Conservation (phyloP, 2,113 vertebrate species). For the Cheirogaleus medius region DNA sequence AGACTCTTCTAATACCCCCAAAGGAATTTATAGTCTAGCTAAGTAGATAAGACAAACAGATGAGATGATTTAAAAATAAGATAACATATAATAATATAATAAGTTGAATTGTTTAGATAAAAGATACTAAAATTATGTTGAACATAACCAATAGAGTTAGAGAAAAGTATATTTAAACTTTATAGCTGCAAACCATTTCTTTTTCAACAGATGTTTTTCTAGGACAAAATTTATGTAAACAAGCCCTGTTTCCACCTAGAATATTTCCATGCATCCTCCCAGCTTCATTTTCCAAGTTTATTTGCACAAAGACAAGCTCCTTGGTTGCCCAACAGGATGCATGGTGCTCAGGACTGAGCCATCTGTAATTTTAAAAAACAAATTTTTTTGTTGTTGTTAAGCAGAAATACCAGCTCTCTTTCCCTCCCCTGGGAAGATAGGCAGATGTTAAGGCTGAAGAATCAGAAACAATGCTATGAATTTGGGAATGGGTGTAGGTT, state of each 20-base stretch:
- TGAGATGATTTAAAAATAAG: not conserved
- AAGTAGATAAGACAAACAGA: not conserved
- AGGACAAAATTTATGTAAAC: not conserved
- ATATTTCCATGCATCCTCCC: not conserved
- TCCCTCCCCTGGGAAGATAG: constrained; percentile 58
- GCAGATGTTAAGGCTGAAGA: constrained; percentile 76
- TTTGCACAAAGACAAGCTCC: constrained; percentile 10
- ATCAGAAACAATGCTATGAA: constrained; percentile 76
- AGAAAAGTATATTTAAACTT: not conserved
- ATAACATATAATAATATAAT: not conserved
- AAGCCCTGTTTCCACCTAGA: not conserved
- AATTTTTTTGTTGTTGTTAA: not conserved
- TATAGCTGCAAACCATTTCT: not conserved
- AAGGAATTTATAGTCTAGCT: not conserved
- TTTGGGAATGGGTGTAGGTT: constrained; percentile 60
- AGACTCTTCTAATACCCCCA: not conserved
- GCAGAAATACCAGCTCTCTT: constrained; percentile 50
- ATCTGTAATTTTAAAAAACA: not conserved
- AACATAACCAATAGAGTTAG: not conserved
- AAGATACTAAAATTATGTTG: not conserved
- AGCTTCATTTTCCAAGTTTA: constrained; percentile 31
- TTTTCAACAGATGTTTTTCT: not conserved
- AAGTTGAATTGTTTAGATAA: not conserved
- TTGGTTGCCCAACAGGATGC: constrained; percentile 37
- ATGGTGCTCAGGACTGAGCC: constrained; percentile 21